Percentiles rank a stretch among this genome's conserved stretches.
These are phyloP conservation scores for Calyptomena viridis DNA, from an alignment of 2,113 vertebrate genomes.

Conservation along the genomic window DNA sequence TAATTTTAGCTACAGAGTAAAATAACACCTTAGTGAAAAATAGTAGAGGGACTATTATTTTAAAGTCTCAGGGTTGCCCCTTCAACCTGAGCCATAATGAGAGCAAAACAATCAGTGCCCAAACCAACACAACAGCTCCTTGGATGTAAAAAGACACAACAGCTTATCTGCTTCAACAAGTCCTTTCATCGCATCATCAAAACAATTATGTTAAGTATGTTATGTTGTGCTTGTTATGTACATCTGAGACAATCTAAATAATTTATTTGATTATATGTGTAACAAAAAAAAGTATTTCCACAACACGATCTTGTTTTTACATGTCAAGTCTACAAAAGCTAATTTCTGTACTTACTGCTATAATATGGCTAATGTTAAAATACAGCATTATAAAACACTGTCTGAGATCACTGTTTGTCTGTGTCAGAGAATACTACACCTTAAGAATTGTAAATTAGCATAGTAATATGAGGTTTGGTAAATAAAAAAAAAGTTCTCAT, in stretches of 20 bases:
- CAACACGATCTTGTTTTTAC: not conserved
- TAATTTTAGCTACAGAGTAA: slow-evolving; percentile 58
- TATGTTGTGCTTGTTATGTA: not conserved
- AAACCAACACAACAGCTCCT: slow-evolving; percentile 7
- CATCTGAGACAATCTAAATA: not conserved
- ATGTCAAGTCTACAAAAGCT: slow-evolving; percentile 10
- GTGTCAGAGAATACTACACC: not conserved
- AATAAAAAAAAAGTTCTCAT: not conserved
- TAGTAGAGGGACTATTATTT: slow-evolving; percentile 2
- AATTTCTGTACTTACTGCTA: not conserved
- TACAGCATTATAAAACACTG: slow-evolving; percentile 42
- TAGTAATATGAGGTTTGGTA: slow-evolving; percentile 29
- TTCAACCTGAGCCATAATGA: not conserved
- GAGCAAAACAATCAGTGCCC: not conserved
- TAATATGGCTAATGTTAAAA: slow-evolving; percentile 35
- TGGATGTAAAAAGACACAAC: not conserved
- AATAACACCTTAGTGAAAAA: slow-evolving; percentile 47
- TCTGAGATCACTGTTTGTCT: slow-evolving; percentile 55
- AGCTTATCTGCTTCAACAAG: not conserved
- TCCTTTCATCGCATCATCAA: not conserved
- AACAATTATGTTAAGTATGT: not conserved
- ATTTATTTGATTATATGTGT: not conserved
- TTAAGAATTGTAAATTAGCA: slow-evolving; percentile 52
- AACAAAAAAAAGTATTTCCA: not conserved
- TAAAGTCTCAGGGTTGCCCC: slow-evolving; percentile 11